Evolutionary conservation across 2,113 vertebrate genomes (phyloP), one percentile per base, ranked within the genome.

Genomic region (Vireo altiloquus): DNA sequence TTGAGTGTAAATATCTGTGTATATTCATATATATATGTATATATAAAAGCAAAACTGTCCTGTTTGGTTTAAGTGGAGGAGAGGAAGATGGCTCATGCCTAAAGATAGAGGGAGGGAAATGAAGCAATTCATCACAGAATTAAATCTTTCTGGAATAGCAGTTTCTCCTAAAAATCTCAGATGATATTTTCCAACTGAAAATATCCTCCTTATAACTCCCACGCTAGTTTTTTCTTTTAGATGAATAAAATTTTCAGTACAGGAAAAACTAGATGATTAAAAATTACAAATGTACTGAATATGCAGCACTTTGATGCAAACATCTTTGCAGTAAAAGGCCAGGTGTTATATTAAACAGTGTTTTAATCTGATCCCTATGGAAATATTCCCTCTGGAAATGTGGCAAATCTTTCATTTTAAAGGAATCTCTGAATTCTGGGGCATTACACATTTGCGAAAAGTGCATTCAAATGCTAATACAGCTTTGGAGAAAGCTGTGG

Each of bases 251-350:
- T 61, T 42, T 89, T 82, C 74, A 82, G 87, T 52, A 79, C 63
- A 66, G 78, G 68, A 72, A 88, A 95, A 89, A 44, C 64, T 93
- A 68, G 35, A 50, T 83, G 87, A 80, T 94, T 95, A 86, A 93
- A 92, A 97, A 94, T 89, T 88, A 94, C 89, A 92, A 87, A 77
- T 83, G 35, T 56, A 91, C 70, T 72, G 83, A 90, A 84, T 95
- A 71, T 47, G 77, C 75, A 94, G 83, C 52, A 54, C 75, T 91
- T 89, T 46, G 83, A 88, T 95, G 92, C 64, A 91, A 90, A 86
- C 6, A 61, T 60, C 70, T 71, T 59, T 49, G 35, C 18, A 35
- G 60, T 94, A 90, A 82, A 96, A 96, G 75, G 49, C 64, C 90
- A 93, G 89, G 81, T 95, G 90, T 88, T 93, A 70, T 56, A 93